These are phyloP conservation scores for Aviceda subcristata DNA, from an alignment of 2,113 vertebrate species.

Conservation along the genomic window DNA sequence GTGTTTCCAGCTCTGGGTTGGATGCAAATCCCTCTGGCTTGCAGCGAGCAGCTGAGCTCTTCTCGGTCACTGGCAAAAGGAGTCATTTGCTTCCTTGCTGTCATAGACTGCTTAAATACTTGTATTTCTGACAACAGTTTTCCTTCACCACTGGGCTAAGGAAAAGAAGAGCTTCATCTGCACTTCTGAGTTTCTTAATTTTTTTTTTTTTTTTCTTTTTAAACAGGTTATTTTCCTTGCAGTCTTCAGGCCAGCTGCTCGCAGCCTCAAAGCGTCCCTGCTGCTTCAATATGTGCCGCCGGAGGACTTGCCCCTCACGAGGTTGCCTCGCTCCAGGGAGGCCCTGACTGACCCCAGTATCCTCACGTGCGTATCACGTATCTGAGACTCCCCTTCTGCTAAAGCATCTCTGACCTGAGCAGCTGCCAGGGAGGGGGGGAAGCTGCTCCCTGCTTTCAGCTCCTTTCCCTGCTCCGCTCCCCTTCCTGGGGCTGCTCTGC, in stretches of 20 bases:
- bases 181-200: not conserved
- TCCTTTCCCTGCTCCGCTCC: not conserved
- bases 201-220: not conserved
- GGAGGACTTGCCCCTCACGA: not conserved
- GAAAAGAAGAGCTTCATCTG: not conserved
- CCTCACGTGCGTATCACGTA: fast-evolving
- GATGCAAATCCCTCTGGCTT: slow-evolving; percentile 34
- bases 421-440: not conserved
- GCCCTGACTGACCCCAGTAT: fast-evolving
- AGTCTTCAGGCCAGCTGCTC: not conserved
- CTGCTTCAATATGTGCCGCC: not conserved
- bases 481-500: not conserved
- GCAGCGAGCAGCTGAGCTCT: not conserved
- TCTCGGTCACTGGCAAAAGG: slow-evolving; percentile 25
- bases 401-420: not conserved
- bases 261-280: not conserved
- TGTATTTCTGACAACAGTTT: slow-evolving; percentile 46
- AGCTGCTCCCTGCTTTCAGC: not conserved
- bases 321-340: not conserved
- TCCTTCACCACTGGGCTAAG: slow-evolving; percentile 23
- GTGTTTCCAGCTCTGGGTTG: slow-evolving; percentile 31
- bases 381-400: not conserved
- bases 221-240: not conserved
- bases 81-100: slow-evolving; percentile 24
- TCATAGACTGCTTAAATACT: slow-evolving; percentile 11